Evolutionary conservation across 2,113 vertebrate species (phyloP), one percentile per base, ranked within the genome.

Genomic region (Merops nubicus): DNA sequence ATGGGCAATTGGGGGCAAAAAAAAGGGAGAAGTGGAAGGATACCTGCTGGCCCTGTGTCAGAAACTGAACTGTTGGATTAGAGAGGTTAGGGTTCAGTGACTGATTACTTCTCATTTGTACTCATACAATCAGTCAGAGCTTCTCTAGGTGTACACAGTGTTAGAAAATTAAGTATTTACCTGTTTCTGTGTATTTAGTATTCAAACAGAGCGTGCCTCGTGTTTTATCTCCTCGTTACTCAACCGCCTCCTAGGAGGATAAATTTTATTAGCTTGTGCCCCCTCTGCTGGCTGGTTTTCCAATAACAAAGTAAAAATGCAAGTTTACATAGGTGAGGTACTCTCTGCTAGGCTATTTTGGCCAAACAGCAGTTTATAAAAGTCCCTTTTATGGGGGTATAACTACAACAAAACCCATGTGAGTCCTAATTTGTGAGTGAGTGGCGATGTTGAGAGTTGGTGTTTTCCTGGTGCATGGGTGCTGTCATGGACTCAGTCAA

Each of bases 261-360:
- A 21, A 43, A 91, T 95, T 91, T 93, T 94, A 72, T 88, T 93
- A 93, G 93, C 88, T 96, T 89, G 40, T 93, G 95, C 97, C 80
- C 97, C 97, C 97, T 98, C 97, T 98, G 75, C 96, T 98, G 97
- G 94, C 62, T 96, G 31, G 15, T 68, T 95, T 78, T 96, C 53
- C 84, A 11, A 34, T 95, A 95, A 82, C 97, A 95, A 74, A 93
- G n/a, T 11, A 34, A 86, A 80, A 63, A 43, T 69, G 12, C 2
- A 48, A 5, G 18, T 25, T 56, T 15, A 4, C 0, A 0, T 43
- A n/a, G 51, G 13, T 74, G 50, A 47, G 25, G 8, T 34, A 13
- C 31, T 47, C 17, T 59, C 6, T 20, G 15, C 5, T 64, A 16
- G 0, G 13, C 12, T 76, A 0, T 73, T 90, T 84, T 86, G 34